phyloP scores from a whole-genome alignment of 2,797 vertebrate genomes.

The Gobionotothen gibberifrons region DNA sequence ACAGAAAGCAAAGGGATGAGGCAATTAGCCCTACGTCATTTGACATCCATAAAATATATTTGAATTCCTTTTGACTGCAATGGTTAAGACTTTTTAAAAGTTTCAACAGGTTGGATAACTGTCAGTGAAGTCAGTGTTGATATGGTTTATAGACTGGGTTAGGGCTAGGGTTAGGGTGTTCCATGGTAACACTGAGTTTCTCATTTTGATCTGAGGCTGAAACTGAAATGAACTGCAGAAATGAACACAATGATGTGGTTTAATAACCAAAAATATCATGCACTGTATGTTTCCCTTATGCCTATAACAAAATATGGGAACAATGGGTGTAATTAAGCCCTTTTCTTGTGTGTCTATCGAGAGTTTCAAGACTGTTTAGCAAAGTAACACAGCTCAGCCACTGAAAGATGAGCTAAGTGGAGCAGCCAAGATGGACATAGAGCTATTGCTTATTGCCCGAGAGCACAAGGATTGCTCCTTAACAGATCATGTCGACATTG shows the following conservation, averaged over 20 bases:
- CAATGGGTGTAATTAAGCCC: slow-evolving; percentile 62
- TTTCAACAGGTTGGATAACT: slow-evolving; percentile 20
- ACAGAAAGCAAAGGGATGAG: slow-evolving; percentile 52
- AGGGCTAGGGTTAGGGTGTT: neutral
- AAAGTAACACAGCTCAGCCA: slow-evolving; percentile 44
- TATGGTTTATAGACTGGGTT: neutral
- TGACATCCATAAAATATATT: slow-evolving; percentile 54
- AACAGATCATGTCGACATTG: slow-evolving; percentile 29
- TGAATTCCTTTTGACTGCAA: slow-evolving; percentile 51
- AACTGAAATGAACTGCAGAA: slow-evolving; percentile 9
- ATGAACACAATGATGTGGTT: slow-evolving; percentile 39
- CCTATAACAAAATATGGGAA: slow-evolving; percentile 51
- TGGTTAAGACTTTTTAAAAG: slow-evolving; percentile 22
- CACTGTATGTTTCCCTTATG: slow-evolving; percentile 53
- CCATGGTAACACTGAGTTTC: neutral
- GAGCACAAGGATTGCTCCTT: slow-evolving; percentile 57
- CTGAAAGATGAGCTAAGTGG: slow-evolving; percentile 73
- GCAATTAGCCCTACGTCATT: slow-evolving; percentile 48
- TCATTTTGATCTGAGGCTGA: slow-evolving; percentile 9
- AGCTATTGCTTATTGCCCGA: slow-evolving; percentile 58
- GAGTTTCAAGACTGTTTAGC: slow-evolving; percentile 53
- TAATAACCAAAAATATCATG: slow-evolving; percentile 48
- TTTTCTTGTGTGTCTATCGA: slow-evolving; percentile 56
- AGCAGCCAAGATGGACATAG: slow-evolving; percentile 56
- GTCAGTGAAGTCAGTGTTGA: neutral